Base-by-base conservation (phyloP, 2,113 vertebrate species). In the Caretta caretta region DNA sequence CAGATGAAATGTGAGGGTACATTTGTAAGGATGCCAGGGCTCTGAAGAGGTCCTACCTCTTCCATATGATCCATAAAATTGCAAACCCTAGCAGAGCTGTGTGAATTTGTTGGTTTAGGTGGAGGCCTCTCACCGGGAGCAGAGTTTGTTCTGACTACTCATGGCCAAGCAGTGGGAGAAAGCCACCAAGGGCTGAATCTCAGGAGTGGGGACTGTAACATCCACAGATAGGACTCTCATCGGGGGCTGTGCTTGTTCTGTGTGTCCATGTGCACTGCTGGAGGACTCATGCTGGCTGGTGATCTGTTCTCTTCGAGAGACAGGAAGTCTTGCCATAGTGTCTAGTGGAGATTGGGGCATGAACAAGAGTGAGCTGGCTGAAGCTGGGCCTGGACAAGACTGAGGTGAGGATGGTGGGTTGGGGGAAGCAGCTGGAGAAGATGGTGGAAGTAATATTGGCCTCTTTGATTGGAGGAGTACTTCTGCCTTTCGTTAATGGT, bases 1-100 rank as follows among this genome's bases (percentile, higher is more conserved):
- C 2, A 0, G 5, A 20, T 72, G 35, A 69, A 69, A 0, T 0
- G 5, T 6, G 46, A 29, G 0, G 42, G 35, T 20, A 14, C 3
- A 6, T 11, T 22, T 6, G 31, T 83, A 1, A 2, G n/a, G 65
- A 1, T 3, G 79, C 0, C 1, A 31, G 24, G 79, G 31, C 20
- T 25, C 72, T 46, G 38, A 46, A 12, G 13, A 9, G 24, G 46
- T 49, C 46, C 13, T 48, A 7, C 24, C 13, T 46, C 46, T 38
- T 38, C 65, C n/a, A 22, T 20, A 20, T 5, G n/a, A 72, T 20
- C 65, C 35, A 10, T 72, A 72, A 20, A 72, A 38, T 38, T 17
- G 65, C 65, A 38, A n/a, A 72, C 35, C 2, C 5, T 38, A n/a
- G 17, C 65, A 69, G 35, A 19, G 8, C 35, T 69, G 65, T n/a